These are phyloP conservation scores for Oncorhynchus nerka DNA, from an alignment of 2,113 vertebrate species.

Conservation along the genomic window DNA sequence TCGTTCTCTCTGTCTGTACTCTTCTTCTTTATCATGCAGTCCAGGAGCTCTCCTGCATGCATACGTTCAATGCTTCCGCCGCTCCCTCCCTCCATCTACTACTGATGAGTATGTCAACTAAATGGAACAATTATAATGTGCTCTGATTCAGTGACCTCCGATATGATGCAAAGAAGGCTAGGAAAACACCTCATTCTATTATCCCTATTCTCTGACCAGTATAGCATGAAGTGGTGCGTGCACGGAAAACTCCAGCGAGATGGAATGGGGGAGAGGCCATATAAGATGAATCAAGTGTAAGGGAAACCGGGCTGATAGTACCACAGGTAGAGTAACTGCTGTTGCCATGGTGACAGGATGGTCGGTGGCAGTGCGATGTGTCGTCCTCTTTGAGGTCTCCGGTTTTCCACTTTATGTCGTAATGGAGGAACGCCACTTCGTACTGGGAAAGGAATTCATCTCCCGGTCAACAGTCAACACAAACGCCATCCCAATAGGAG, in stretches of 20 bases:
- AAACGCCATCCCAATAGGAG: neutral
- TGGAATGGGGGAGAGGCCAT: neutral
- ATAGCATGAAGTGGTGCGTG: neutral
- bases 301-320: no score
- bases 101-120: no score
- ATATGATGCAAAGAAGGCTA: neutral
- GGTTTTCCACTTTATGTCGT: neutral
- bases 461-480: neutral
- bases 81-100: no score
- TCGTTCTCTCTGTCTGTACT: no score
- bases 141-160: neutral
- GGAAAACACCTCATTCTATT: neutral
- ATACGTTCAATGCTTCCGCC: no score
- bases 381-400: neutral
- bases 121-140: neutral
- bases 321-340: no score
- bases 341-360: no score
- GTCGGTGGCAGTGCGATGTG: neutral
- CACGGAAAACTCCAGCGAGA: neutral
- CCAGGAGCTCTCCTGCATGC: no score
- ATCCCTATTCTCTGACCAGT: neutral
- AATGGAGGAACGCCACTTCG: neutral
- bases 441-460: neutral
- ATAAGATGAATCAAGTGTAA: slow-evolving; percentile 15
- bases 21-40: no score